Evolutionary conservation across 2,113 vertebrate genomes (phyloP), one percentile per base, ranked within the genome.

Genomic region (Himantopus leucocephalus): DNA sequence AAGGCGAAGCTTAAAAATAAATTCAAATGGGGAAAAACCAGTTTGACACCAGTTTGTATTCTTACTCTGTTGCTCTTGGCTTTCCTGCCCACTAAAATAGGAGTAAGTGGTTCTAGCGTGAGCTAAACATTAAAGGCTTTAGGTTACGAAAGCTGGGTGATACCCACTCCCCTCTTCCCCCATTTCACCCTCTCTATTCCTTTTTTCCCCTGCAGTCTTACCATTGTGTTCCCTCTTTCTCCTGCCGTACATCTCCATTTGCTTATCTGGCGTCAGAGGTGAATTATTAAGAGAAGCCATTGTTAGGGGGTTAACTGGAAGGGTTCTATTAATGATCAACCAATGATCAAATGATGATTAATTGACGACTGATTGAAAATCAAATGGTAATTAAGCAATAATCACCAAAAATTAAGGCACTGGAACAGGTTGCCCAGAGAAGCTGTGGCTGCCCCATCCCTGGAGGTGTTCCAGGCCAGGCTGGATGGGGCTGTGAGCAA

Each of bases 61-160:
- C 45, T 35, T 29, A 27, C 34, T 20, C 5, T 30, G 22, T 30
- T 53, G 22, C 30, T 70, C 17, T 79, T 79, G 2, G 9, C 26
- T 63, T 63, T 87, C 34, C 15, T 58, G 23, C 24, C 12, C 14
- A 7, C 26, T 59, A 20, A 47, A 90, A 22, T 6, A 47, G 34
- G 47, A 62, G 32, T 5, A 39, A 1, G 0, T 16, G 7, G 16
- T 50, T 60, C 13, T 60, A 27, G 23, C 2, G 1, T 32, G 35
- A 26, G 10, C 34, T 48, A 43, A 39, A 72, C 7, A 13, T 19
- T 39, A 47, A 39, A 72, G 64, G 58, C 59, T 62, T 86, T 21
- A 26, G 18, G 29, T 43, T 20, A 37, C n/a, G 43, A 55, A 85
- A 32, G 27, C 23, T 32, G 30, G 16, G 22, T 39, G 23, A 32